Evolutionary conservation across 2,113 vertebrate genomes (phyloP).

Genomic region (Dromas ardeola): DNA sequence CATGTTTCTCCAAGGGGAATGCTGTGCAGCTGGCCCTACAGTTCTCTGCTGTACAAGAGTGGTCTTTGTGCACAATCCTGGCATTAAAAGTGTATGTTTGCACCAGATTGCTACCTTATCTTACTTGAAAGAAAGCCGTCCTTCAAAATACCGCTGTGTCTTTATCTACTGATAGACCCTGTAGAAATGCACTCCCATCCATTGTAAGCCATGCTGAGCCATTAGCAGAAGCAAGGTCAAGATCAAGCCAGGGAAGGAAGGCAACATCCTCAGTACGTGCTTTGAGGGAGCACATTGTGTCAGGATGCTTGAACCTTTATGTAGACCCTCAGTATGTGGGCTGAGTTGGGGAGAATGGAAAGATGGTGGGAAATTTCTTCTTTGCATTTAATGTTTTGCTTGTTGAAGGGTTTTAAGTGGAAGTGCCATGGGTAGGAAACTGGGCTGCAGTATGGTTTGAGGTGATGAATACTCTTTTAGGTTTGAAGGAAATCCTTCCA

Average conservation of each 20-base stretch:
- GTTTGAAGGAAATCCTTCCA: neutral
- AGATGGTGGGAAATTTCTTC: neutral
- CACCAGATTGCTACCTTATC: neutral
- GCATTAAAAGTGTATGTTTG: too few relatives aligned
- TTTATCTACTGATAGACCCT: neutral
- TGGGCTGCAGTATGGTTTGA: neutral
- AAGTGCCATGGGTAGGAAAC: rapidly evolving
- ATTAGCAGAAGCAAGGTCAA: neutral
- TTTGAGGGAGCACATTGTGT: neutral
- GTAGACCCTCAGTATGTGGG: neutral
- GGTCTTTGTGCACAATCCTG: too few relatives aligned
- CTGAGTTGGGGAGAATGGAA: neutral
- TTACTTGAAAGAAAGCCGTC: neutral
- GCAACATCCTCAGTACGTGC: neutral
- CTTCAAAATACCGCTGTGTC: neutral
- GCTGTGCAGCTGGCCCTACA: too few relatives aligned
- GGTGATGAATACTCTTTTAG: neutral
- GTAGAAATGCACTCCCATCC: neutral
- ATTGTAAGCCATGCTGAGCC: neutral
- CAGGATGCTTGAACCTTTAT: neutral
- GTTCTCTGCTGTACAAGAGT: too few relatives aligned
- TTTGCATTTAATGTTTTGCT: neutral
- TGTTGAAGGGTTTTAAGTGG: neutral
- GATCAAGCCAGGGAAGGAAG: neutral
- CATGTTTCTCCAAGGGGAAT: too few relatives aligned